phyloP scores from a whole-genome alignment of 2,888 invertebrate species.

The Reticulitermes lucifugus region DNA sequence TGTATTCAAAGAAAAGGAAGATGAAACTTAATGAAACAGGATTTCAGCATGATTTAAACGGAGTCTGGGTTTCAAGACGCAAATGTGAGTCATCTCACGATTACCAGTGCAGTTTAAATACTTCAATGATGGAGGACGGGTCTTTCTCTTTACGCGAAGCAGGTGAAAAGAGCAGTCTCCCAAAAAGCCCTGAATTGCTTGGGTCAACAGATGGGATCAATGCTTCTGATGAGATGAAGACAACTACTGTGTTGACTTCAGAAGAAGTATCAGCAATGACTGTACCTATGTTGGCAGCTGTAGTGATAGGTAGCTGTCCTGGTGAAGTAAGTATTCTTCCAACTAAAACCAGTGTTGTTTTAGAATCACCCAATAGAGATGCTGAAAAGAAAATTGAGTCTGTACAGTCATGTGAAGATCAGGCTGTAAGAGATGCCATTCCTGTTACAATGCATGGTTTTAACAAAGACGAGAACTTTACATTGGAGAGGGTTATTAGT shows the following conservation, averaged over 20 bases:
- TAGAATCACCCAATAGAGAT: background rate
- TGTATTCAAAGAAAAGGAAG: background rate
- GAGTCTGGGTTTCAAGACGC: background rate
- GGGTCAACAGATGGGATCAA: background rate
- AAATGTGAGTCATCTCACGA: background rate
- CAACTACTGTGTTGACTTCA: background rate
- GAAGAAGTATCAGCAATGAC: background rate
- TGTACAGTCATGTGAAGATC: too few relatives aligned
- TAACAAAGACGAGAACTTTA: too few relatives aligned
- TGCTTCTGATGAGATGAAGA: background rate
- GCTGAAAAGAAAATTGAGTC: background rate
- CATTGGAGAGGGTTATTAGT: too few relatives aligned
- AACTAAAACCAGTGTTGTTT: background rate
- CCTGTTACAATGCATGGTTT: too few relatives aligned
- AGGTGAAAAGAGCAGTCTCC: too few relatives aligned
- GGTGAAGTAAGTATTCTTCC: too few relatives aligned
- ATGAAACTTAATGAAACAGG: background rate
- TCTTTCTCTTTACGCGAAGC: too few relatives aligned
- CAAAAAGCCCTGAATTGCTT: background rate
- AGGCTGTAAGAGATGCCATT: too few relatives aligned
- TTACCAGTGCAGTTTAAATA: too few relatives aligned
- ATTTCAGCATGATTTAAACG: background rate
- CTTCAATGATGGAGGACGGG: too few relatives aligned
- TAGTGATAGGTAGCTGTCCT: too few relatives aligned
- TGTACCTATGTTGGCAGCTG: too few relatives aligned